Conservation (phyloP, 2,113 vertebrate species). For the Campylorhamphus procurvoides region DNA sequence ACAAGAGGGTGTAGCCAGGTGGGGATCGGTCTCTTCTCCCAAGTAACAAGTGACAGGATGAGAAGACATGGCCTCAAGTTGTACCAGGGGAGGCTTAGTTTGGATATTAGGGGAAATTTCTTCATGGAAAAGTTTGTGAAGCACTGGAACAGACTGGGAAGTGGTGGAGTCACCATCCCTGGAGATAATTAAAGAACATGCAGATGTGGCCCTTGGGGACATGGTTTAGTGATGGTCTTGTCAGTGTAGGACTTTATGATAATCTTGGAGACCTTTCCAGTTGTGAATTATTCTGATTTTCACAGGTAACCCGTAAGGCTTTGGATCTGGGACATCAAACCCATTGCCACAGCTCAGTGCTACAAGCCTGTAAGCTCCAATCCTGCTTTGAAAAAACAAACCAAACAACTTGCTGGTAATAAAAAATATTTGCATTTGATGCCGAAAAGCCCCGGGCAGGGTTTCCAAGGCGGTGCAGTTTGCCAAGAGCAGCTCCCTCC, state of each 20-base stretch:
- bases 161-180: neutral
- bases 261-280: neutral
- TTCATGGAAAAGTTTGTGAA: neutral
- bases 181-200: neutral
- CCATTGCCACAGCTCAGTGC: too few relatives aligned
- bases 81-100: neutral
- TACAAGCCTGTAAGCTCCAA: neutral
- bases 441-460: fast-evolving
- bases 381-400: neutral
- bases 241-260: neutral
- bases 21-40: neutral
- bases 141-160: neutral
- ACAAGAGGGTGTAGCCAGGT: neutral
- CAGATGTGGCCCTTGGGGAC: neutral
- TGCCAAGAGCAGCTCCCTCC: neutral
- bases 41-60: neutral
- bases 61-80: neutral
- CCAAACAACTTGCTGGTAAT: fast-evolving
- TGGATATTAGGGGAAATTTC: neutral
- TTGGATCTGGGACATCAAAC: neutral
- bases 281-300: neutral
- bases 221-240: neutral
- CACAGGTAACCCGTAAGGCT: neutral
- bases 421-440: fast-evolving
- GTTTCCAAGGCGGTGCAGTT: neutral